Conservation (phyloP, 2,888 invertebrate species). For the Drosophila ezoana region DNA sequence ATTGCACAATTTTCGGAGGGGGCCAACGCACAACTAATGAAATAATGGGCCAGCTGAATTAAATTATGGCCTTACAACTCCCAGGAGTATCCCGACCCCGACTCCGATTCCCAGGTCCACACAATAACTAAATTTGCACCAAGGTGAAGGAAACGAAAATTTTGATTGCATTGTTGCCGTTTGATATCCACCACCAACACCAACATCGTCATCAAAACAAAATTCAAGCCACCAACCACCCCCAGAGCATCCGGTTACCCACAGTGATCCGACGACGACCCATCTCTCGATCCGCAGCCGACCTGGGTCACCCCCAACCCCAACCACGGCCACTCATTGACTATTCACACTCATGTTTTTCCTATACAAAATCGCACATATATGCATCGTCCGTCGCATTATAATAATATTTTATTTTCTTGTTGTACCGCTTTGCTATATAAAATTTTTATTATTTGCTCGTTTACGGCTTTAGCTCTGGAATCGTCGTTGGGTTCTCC, state of each 20-base stretch:
- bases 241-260: conserved; percentile 22
- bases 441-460: conserved; percentile 74
- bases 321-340: conserved; percentile 64
- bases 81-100: conserved; percentile 45
- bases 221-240: conserved; percentile 17
- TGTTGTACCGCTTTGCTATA: conserved; percentile 40
- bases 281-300: conserved; percentile 37
- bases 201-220: background rate
- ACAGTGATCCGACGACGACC: conserved; percentile 32
- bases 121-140: conserved; percentile 80
- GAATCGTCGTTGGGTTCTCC: conserved; percentile 13
- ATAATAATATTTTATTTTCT: conserved; percentile 55
- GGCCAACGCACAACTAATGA: conserved; percentile 63
- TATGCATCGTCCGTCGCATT: conserved; percentile 27
- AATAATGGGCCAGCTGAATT: conserved; percentile 73
- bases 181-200: conserved; percentile 68
- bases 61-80: conserved; percentile 72
- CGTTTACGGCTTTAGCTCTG: conserved; percentile 60
- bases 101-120: conserved; percentile 42
- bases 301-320: conserved; percentile 27
- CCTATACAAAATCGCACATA: conserved; percentile 13
- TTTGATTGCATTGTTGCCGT: conserved; percentile 80
- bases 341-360: conserved; percentile 81
- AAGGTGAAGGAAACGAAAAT: conserved; percentile 65
- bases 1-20: conserved; percentile 50